Evolutionary conservation across 2,113 vertebrate genomes (phyloP).

Genomic region (Mola mola): DNA sequence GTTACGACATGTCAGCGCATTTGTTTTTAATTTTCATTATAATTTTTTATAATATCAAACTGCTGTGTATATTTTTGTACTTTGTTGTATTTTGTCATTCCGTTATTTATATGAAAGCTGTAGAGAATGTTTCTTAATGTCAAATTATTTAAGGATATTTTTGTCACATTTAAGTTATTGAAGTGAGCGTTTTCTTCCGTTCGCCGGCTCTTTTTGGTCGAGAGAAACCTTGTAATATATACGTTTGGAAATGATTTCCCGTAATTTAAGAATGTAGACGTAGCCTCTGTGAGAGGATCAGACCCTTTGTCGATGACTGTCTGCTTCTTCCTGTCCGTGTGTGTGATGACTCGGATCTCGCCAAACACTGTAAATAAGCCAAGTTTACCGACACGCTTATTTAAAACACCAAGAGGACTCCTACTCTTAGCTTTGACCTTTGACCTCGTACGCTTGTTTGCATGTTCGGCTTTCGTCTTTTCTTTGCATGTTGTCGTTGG

Average conservation of each 20-base stretch:
- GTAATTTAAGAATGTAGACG: constrained; percentile 92
- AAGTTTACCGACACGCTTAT: constrained; percentile 80
- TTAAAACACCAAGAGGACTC: constrained; percentile 79
- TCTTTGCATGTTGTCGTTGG: constrained; percentile 84
- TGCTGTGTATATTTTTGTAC: constrained; percentile 92
- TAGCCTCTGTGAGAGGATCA: constrained; percentile 87
- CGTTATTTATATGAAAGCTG: constrained; percentile 78
- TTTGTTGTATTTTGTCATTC: constrained; percentile 74
- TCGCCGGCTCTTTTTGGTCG: constrained; percentile 69
- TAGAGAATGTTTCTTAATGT: constrained; percentile 78
- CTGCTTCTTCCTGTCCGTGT: constrained; percentile 73
- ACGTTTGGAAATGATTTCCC: constrained; percentile 81
- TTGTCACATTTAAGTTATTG: constrained; percentile 81
- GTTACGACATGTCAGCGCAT: constrained; percentile 12
- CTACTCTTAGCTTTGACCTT: constrained; percentile 83
- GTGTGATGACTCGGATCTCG: constrained; percentile 76
- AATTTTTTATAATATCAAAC: constrained; percentile 78
- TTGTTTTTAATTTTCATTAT: constrained; percentile 38
- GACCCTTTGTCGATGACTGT: constrained; percentile 85
- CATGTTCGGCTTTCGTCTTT: constrained; percentile 88
- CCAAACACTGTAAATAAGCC: constrained; percentile 87
- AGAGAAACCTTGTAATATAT: constrained; percentile 82
- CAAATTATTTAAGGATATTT: constrained; percentile 81
- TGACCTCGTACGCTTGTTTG: constrained; percentile 87
- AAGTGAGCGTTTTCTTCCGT: constrained; percentile 76